Base-by-base conservation (phyloP, 1,140 invertebrate species). In the Drosophila nikananu region DNA sequence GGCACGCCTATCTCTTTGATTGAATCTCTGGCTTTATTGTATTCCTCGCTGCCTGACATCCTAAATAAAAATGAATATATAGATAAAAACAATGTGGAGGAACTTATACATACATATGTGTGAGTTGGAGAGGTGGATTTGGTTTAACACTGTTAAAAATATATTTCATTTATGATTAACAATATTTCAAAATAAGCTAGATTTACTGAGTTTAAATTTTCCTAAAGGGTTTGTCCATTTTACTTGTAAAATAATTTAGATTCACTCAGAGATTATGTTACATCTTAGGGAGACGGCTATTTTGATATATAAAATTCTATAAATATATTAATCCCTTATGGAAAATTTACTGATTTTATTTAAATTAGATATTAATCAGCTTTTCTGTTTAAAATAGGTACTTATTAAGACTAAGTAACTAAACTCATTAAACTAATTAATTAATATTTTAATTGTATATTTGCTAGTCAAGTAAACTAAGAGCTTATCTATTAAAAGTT, bases 11-110 rank as follows among this genome's bases (percentile, higher is more conserved):
- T 76, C 54, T 64, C 65, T 68, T 81, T 89, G 84, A 89, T 89
- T 89, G 86, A 90, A 90, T 89, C 83, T 89, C 65, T 66, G 59
- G 46, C 77, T 72, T 48, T 44, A 41, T 68, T 75, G 65, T 79
- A 76, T 72, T 70, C n/a, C 32, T 79, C 48, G 49, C 12, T 39
- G 55, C 67, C 51, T 41, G 71, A 87, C 64, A 83, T 68, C 65
- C 58, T 70, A 64, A 89, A 74, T 80, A 57, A 84, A 72, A 87
- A 55, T 66, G 42, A 68, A 77, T 61, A 46, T 37, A 37, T 60
- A 60, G 42, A 77, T 68, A 70, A 61, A 46, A 41, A 70, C 42
- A 77, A 77, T 55, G 61, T 41, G 32, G 21, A 46, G 17, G 37
- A 51, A 37, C 19, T 49, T 2, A 12, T n/a, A n/a, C n/a, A n/a